Evolutionary conservation across 2,797 vertebrate species (phyloP).

Genomic region (Numenius phaeopus): DNA sequence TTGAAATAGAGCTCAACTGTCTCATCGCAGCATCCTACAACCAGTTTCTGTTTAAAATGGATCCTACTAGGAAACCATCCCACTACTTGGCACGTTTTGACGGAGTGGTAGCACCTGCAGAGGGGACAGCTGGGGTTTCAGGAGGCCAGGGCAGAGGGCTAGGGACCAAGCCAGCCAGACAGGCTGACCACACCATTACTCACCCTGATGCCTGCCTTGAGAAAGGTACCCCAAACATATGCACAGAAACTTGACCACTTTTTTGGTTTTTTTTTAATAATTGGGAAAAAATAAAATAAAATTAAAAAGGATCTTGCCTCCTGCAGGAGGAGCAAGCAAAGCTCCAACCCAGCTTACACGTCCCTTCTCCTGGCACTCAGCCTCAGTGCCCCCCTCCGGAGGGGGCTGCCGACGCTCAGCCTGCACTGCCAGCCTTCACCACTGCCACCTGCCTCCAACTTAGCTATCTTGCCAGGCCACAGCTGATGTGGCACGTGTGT

Average conservation of each 20-base stretch:
- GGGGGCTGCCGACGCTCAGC: neutral
- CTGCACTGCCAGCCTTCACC: neutral
- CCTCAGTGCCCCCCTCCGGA: rapidly evolving
- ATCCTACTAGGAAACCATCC: neutral
- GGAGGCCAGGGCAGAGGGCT: neutral
- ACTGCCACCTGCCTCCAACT: neutral
- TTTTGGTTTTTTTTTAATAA: neutral
- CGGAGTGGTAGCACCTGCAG: neutral
- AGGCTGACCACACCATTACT: neutral
- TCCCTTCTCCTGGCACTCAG: neutral
- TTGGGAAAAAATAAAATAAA: neutral
- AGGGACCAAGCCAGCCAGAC: rapidly evolving
- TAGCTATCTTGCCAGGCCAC: neutral
- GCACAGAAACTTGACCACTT: rapidly evolving
- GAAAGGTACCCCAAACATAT: neutral
- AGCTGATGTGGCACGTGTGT: neutral
- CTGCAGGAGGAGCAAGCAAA: neutral
- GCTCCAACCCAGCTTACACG: neutral
- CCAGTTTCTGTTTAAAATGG: neutral
- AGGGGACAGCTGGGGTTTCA: neutral
- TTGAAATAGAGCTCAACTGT: neutral
- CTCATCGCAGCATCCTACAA: neutral
- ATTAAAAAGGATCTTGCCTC: neutral
- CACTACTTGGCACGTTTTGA: neutral
- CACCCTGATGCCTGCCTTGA: neutral